Percentiles rank a stretch among this genome's conserved stretches.
Evolutionary conservation across 2,888 invertebrate genomes (phyloP).

Genomic region (Agapostemon virescens): DNA sequence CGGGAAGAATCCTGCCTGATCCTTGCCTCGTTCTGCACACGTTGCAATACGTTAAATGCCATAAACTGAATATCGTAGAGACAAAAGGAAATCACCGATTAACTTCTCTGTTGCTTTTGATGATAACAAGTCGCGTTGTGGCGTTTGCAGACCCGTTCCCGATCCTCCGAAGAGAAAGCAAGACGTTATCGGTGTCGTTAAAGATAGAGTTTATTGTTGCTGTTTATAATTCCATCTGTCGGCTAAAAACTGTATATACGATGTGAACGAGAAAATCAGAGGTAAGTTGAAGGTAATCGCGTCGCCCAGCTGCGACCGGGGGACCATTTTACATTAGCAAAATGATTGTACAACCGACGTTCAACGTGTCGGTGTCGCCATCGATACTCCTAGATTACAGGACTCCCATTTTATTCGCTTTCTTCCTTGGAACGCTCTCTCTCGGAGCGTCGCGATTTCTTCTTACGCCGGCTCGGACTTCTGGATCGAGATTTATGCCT

Average conservation of each 20-base stretch:
- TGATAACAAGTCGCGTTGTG: slow-evolving; percentile 78
- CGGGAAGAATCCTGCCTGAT: background rate
- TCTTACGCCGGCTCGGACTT: slow-evolving; percentile 87
- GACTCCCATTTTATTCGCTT: slow-evolving; percentile 82
- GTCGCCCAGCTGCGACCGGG: slow-evolving; percentile 15
- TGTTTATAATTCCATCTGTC: slow-evolving; percentile 36
- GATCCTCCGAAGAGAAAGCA: background rate
- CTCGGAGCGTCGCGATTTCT: slow-evolving; percentile 87
- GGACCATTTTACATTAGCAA: slow-evolving; percentile 33
- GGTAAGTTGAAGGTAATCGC: background rate
- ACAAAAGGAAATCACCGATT: too few relatives aligned
- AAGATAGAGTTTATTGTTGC: slow-evolving; percentile 57
- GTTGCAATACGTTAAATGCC: too few relatives aligned
- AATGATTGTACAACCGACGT: slow-evolving; percentile 21
- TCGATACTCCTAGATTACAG: slow-evolving; percentile 9
- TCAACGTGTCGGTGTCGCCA: slow-evolving; percentile 17
- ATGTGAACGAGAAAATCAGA: slow-evolving; percentile 13
- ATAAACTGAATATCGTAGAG: too few relatives aligned
- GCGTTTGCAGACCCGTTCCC: slow-evolving; percentile 35
- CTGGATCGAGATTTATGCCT: slow-evolving; percentile 88
- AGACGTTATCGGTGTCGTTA: slow-evolving; percentile 13
- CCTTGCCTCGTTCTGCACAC: too few relatives aligned
- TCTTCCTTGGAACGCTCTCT: slow-evolving; percentile 84
- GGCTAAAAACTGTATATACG: slow-evolving; percentile 32
- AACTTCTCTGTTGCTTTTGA: slow-evolving; percentile 83